Conservation (phyloP, 2,888 invertebrate species). For the Hypomecis punctinalis region DNA sequence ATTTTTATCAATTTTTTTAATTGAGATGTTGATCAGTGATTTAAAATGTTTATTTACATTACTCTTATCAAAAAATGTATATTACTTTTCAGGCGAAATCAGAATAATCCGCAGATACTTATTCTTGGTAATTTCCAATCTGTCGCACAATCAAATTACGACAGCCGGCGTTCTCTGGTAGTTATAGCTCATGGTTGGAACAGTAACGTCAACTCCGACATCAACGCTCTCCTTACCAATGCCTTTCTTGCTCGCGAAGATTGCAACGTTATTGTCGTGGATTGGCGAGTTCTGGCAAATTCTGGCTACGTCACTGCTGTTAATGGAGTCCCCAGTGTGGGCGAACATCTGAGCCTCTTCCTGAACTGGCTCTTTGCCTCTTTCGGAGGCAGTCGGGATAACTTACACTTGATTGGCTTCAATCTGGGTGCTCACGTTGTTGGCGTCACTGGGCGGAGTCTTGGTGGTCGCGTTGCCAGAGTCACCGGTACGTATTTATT, state of each 20-base stretch:
- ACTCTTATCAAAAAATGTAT: background rate
- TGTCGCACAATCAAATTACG: constrained; percentile 55
- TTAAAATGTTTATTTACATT: no score
- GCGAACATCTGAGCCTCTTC: constrained; percentile 64
- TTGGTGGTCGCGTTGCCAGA: constrained; percentile 55
- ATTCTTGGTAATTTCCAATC: constrained; percentile 55
- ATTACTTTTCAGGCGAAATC: constrained; percentile 54
- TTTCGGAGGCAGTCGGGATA: constrained; percentile 66
- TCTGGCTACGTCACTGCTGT: constrained; percentile 52
- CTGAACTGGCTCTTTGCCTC: constrained; percentile 65
- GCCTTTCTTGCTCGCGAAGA: constrained; percentile 63
- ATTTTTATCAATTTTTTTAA: no score
- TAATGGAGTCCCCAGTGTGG: constrained; percentile 59
- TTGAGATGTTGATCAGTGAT: no score
- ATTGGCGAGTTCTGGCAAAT: constrained; percentile 62
- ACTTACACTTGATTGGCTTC: constrained; percentile 71
- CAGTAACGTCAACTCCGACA: constrained; percentile 56
- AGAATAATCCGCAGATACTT: constrained; percentile 53
- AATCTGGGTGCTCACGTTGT: constrained; percentile 76
- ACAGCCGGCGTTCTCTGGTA: constrained; percentile 54
- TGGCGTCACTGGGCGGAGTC: constrained; percentile 65
- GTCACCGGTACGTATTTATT: constrained; percentile 59
- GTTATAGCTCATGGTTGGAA: constrained; percentile 73
- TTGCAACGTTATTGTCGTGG: constrained; percentile 67
- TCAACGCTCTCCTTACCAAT: constrained; percentile 58